These are phyloP conservation scores for Pristionchus entomophagus DNA, from an alignment of 2,888 invertebrate species.

Conservation along the genomic window DNA sequence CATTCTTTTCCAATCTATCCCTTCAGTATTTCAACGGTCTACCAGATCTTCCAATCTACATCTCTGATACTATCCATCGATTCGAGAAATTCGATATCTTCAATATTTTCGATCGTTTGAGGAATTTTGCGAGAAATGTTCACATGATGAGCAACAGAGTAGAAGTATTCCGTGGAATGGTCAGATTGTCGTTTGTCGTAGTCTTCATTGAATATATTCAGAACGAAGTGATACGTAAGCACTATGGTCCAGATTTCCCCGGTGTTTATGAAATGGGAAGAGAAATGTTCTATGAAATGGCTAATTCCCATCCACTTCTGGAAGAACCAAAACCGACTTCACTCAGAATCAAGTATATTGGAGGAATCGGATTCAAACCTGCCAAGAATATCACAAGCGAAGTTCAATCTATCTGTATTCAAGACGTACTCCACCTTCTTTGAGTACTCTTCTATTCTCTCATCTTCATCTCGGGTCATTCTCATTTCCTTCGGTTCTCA, in stretches of 20 bases:
- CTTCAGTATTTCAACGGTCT: conserved; percentile 13
- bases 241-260: conserved; percentile 42
- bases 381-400: background rate
- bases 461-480: background rate
- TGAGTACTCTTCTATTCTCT: background rate
- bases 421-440: too few relatives aligned
- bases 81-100: background rate
- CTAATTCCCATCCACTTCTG: background rate
- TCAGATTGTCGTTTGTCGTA: background rate
- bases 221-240: background rate
- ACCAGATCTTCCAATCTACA: conserved; percentile 32
- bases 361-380: conserved; percentile 28
- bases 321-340: conserved; percentile 22
- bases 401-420: background rate
- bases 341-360: conserved; percentile 25
- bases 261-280: background rate
- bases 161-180: background rate
- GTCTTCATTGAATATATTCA: background rate
- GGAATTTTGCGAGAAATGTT: background rate
- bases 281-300: conserved; percentile 32
- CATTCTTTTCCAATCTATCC: background rate
- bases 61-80: conserved; percentile 1
- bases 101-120: background rate
- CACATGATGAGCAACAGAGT: background rate
- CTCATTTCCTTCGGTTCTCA: conserved; percentile 43